Percentiles rank a stretch among this genome's conserved stretches.
phyloP scores from a whole-genome alignment of 2,113 vertebrate genomes.

The Oreotragus oreotragus region DNA sequence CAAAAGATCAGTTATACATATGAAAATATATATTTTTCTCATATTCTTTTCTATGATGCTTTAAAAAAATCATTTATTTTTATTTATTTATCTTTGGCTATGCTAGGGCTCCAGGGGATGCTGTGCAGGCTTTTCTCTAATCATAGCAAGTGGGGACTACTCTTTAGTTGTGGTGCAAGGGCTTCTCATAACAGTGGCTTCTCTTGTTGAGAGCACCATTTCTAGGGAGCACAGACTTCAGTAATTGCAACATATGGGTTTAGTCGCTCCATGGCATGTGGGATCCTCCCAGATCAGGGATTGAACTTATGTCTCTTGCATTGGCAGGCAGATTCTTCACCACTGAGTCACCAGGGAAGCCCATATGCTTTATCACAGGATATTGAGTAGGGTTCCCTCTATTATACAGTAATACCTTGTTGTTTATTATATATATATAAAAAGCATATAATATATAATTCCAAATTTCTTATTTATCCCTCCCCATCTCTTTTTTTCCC shows the following conservation, averaged over 20 bases:
- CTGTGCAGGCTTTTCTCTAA: background rate
- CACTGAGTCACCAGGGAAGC: background rate
- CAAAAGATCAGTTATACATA: background rate
- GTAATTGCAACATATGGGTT: background rate
- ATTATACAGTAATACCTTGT: background rate
- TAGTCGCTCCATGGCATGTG: background rate
- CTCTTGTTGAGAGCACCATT: background rate
- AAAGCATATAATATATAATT: background rate
- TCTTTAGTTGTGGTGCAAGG: background rate
- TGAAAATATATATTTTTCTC: background rate
- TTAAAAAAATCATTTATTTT: background rate
- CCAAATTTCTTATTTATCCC: background rate
- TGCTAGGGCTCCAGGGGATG: background rate
- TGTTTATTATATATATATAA: background rate
- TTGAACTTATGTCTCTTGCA: background rate
- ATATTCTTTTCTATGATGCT: background rate
- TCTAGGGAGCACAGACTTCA: fast-evolving
- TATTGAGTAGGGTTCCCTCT: background rate
- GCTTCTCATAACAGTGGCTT: background rate
- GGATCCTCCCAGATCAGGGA: background rate
- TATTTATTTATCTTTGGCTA: background rate
- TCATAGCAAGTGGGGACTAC: no score
- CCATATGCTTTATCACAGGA: background rate
- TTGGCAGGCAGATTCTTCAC: background rate
- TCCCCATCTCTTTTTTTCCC: background rate